Evolutionary conservation across 2,113 vertebrate genomes (phyloP).

Genomic region (Syrrhaptes paradoxus): DNA sequence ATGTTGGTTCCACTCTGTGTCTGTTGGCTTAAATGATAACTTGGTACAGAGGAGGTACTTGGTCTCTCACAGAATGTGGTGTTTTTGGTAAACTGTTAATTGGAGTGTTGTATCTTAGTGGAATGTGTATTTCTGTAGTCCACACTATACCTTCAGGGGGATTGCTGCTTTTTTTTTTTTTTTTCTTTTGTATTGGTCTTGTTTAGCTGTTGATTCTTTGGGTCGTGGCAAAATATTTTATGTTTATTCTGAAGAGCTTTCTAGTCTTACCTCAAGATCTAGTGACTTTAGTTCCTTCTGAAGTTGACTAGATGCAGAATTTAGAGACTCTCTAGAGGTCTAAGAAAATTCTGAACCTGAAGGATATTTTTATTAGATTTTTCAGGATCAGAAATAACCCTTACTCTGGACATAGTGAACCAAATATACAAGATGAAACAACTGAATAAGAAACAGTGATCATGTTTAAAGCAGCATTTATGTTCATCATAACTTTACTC

Average conservation of each 20-base stretch:
- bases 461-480: neutral
- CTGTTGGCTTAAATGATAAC: neutral
- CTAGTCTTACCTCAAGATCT: neutral
- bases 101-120: neutral
- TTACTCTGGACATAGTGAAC: neutral
- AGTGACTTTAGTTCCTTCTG: neutral
- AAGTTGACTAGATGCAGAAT: neutral
- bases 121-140: neutral
- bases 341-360: neutral
- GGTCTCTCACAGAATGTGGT: neutral
- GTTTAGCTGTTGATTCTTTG: neutral
- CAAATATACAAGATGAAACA: neutral
- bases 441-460: neutral
- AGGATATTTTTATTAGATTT: neutral
- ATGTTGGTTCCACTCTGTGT: neutral
- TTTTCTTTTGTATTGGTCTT: neutral
- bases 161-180: neutral
- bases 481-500: neutral
- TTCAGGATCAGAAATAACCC: neutral
- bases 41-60: neutral
- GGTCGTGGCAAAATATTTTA: neutral
- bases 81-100: neutral
- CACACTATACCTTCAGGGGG: neutral
- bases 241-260: neutral
- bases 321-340: neutral